Base-by-base conservation (phyloP, 2,888 invertebrate species). In the Clistopyga incitator region DNA sequence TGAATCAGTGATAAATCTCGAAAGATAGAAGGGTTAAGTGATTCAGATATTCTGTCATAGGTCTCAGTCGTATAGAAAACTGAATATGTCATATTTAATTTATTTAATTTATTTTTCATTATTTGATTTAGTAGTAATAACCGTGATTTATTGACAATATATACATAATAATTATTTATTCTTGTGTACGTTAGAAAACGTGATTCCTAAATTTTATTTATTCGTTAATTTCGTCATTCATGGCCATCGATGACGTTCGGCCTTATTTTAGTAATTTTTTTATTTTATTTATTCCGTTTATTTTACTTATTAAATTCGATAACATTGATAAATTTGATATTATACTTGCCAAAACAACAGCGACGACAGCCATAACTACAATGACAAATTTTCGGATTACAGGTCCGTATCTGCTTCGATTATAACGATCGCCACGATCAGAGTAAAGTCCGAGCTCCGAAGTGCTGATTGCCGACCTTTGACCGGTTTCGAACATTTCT, bases 391-490 rank as follows among this genome's bases (percentile, higher is more conserved):
- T 93, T 59, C 89, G 88, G 10, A 91, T 86, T 2, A 91, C 84
- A 25, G 88, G 87, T 64, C 90, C 88, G 90, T 92, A 90, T 42
- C 88, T 90, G 86, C 82, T 92, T 18, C 87, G 90, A 80, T 85
- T 88, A 81, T 92, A 91, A 68, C 88, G 89, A 85, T 92, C 92
- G 54, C 87, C 87, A 42, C 91, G 90, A 88, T 93, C 93, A 29
- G 92, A 92, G 78, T 93, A 93, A 42, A 93, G 89, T 77, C 93
- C 93, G 84, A 93, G 91, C 86, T 93, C 92, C 38, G 93, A 93
- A 52, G 91, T 92, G 86, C 91, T 93, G 80, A 92, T 92, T 56
- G 90, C 91, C 29, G 92, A 92, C 88, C 93, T 90, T 84, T 93
- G 88, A 82, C 89, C 89, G 54, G 90, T 90, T 76, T 90, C 90